Base-by-base conservation (phyloP, 2,888 invertebrate genomes). In the Hyppa rectilinea region DNA sequence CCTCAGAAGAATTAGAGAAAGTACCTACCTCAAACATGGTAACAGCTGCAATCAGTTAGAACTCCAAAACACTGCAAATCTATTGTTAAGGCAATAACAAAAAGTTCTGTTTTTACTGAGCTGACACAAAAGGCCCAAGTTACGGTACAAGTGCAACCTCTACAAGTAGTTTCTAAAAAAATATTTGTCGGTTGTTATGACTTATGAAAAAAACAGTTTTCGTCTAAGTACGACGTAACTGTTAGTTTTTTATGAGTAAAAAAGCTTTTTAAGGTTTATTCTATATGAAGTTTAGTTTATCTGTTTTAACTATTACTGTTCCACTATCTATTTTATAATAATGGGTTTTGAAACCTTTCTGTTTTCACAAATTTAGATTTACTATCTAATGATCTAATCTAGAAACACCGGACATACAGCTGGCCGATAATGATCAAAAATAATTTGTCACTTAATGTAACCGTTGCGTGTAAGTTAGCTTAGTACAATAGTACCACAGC, bases 161-260 rank as follows among this genome's bases (percentile, higher is more conserved):
- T 50, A 71, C n/a, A 55, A 66, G 62, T 50, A 58, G 43, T 50
- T 80, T 40, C 17, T 34, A 56, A 65, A 69, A 63, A 64, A 71
- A 68, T 83, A 61, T 79, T 75, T 77, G 71, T 53, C 52, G 43
- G 68, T 50, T 50, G 67, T 78, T n/a, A n/a, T n/a, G n/a, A n/a
- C n/a, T n/a, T n/a, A n/a, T n/a, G n/a, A n/a, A n/a, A n/a, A n/a
- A 71, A 84, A 81, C 65, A 47, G 58, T 75, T 78, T 71, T 71
- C 75, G 75, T 75, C 50, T 66, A 72, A 83, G 71, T 60, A 65
- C 47, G 59, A 67, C 69, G 62, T 69, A 78, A 75, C 70, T 23
- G 72, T 71, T 72, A 10, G 67, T 80, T 77, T 49, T 60, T 83
- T 78, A 43, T 71, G 36, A 49, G 58, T 52, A 50, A 68, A 53